Evolutionary conservation across 2,888 invertebrate genomes (phyloP), one percentile per base, ranked within the genome.

Genomic region (Sphaeridia pumilis): DNA sequence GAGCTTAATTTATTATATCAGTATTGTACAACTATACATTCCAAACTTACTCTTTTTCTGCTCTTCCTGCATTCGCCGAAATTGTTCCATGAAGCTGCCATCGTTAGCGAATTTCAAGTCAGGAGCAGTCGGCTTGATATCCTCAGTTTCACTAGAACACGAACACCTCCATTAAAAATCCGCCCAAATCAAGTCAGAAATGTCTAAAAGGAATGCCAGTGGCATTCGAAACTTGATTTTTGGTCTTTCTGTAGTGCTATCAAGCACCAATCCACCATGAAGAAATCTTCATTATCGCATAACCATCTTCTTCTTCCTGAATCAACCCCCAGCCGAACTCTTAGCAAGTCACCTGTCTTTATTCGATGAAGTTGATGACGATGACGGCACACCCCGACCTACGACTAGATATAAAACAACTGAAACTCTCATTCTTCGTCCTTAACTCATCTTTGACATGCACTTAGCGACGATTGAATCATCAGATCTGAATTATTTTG

Each of bases 51-150:
- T 64, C 54, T 57, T 58, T 36, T 56, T 58, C 26, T 46, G 42
- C 36, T 61, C 58, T 35, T 63, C 64, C 47, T 64, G 61, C 59
- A 61, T 57, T 46, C 50, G 46, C 21, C 83, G 86, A 67, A 89
- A 93, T 67, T 89, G 86, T 68, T 86, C 87, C 70, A 93, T 73
- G 70, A 93, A 93, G 61, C 87, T 88, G 21, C 93, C 93, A 75
- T 93, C 93, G 71, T 92, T 93, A 21, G 80, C 80, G 70, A 84
- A 85, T 52, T 79, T 75, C 68, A 83, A 21, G 35, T 49, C 52
- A 21, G 43, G 22, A n/a, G 27, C 21, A 14, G 5, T 28, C 24
- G 36, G 36, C 28, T 45, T 41, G 5, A 42, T 35, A 4, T 56
- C 54, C 20, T n/a, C 17, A 5, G 54, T 7, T 25, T 24, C 46